A percentile compares a stretch with the other conserved stretches of the same genome.
These are phyloP conservation scores for Harpagifer antarcticus DNA, from an alignment of 2,797 vertebrate species.

Conservation along the genomic window DNA sequence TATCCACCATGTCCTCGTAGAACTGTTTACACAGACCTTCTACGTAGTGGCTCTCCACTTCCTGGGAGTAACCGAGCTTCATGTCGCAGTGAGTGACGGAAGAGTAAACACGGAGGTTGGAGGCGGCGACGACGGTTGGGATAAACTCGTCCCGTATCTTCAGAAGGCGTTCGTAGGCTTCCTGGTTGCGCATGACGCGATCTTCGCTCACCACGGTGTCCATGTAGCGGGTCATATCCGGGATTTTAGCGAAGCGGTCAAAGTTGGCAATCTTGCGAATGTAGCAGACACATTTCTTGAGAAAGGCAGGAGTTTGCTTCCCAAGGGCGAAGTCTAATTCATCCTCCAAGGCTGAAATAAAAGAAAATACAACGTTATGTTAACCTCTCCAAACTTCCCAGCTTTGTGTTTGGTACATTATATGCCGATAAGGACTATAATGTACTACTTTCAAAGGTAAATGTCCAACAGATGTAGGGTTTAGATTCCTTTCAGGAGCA, in stretches of 20 bases:
- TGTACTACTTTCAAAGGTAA: slow-evolving; percentile 23
- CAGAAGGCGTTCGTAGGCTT: slow-evolving; percentile 94
- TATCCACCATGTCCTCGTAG: slow-evolving; percentile 99
- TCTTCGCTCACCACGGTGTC: slow-evolving; percentile 89
- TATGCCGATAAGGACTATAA: slow-evolving; percentile 6
- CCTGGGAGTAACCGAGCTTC: slow-evolving; percentile 97
- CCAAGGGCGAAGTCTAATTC: slow-evolving; percentile 98
- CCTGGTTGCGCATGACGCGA: slow-evolving; percentile 92
- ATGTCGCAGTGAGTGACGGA: slow-evolving; percentile 99
- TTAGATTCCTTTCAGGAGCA: slow-evolving; percentile 44
- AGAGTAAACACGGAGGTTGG: slow-evolving; percentile 97
- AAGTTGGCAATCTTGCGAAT: slow-evolving; percentile 99
- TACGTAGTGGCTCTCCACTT: slow-evolving; percentile 98
- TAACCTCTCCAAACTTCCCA: not conserved
- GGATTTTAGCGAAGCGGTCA: slow-evolving; percentile 95
- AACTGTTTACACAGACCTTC: slow-evolving; percentile 99
- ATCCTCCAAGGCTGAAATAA: slow-evolving; percentile 93
- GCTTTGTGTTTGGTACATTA: not conserved
- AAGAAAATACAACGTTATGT: not conserved
- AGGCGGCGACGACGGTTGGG: slow-evolving; percentile 95
- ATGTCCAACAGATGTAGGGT: slow-evolving; percentile 41
- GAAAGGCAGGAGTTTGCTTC: slow-evolving; percentile 97
- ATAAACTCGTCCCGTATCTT: slow-evolving; percentile 99
- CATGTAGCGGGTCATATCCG: slow-evolving; percentile 97
- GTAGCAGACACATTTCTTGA: slow-evolving; percentile 99